Percentiles rank a stretch among this genome's conserved stretches.
phyloP scores from a whole-genome alignment of 2,888 invertebrate genomes.

The Sarcophaga carnaria region DNA sequence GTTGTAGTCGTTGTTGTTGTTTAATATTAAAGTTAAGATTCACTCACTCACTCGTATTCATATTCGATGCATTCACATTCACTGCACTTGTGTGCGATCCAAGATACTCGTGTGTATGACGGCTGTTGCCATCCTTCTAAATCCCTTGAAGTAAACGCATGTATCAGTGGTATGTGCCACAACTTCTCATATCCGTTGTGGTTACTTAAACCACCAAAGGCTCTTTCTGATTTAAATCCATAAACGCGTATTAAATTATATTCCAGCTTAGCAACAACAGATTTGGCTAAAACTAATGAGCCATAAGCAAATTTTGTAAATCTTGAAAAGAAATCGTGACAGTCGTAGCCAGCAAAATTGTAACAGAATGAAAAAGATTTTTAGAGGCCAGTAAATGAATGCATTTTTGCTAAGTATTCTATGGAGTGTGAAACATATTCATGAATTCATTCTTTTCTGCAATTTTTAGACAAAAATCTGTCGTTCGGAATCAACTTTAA shows the following conservation, averaged over 20 bases:
- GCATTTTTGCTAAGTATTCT: too few species aligned
- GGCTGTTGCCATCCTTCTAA: not conserved
- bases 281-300: slow-evolving; percentile 18
- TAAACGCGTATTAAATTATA: slow-evolving; percentile 43
- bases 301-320: not conserved
- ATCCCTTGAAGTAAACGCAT: not conserved
- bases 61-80: not conserved
- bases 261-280: not conserved
- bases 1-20: slow-evolving; percentile 47
- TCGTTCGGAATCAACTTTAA: too few species aligned
- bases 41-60: slow-evolving; percentile 19
- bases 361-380: too few species aligned
- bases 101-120: slow-evolving; percentile 1
- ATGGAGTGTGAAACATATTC: too few species aligned
- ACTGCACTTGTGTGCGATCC: slow-evolving; percentile 6
- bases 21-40: slow-evolving; percentile 40
- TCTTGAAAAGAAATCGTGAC: slow-evolving; percentile 1
- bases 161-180: not conserved
- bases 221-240: slow-evolving; percentile 44
- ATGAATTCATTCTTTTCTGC: too few species aligned
- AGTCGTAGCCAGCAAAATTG: not conserved
- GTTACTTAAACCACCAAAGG: slow-evolving; percentile 51
- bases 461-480: too few species aligned
- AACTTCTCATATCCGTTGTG: slow-evolving; percentile 4
- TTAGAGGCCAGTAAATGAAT: too few species aligned